Evolutionary conservation across 2,113 vertebrate species (phyloP).

Genomic region (Mobula hypostoma): DNA sequence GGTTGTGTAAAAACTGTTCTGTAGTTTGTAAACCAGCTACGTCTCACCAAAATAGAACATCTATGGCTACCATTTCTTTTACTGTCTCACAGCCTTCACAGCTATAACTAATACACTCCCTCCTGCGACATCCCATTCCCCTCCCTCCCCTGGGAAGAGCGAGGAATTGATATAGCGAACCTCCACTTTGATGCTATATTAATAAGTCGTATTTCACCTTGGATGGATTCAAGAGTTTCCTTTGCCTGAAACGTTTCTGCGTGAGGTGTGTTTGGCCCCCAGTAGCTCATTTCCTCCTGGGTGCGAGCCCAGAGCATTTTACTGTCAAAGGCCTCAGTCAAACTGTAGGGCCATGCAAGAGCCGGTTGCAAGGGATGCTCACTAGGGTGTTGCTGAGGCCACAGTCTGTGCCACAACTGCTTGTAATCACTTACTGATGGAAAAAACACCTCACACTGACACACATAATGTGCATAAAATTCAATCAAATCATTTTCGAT

Average conservation of each 20-base stretch:
- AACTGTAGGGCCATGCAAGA: background rate
- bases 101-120: no score
- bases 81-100: background rate
- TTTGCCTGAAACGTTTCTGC: background rate
- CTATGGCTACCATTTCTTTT: background rate
- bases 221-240: background rate
- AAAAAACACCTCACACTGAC: background rate
- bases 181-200: background rate
- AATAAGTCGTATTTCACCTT: background rate
- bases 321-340: background rate
- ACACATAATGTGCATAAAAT: background rate
- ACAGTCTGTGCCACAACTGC: background rate
- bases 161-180: background rate
- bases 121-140: no score
- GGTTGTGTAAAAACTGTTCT: background rate
- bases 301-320: background rate
- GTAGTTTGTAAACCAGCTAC: background rate
- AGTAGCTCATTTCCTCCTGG: background rate
- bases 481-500: background rate
- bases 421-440: background rate
- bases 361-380: background rate
- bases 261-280: background rate
- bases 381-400: background rate
- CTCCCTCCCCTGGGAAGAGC: background rate
- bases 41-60: background rate